Percentiles rank a stretch among this genome's conserved stretches.
Conservation (phyloP, 2,797 vertebrate genomes). For the Oryzias sinensis region DNA sequence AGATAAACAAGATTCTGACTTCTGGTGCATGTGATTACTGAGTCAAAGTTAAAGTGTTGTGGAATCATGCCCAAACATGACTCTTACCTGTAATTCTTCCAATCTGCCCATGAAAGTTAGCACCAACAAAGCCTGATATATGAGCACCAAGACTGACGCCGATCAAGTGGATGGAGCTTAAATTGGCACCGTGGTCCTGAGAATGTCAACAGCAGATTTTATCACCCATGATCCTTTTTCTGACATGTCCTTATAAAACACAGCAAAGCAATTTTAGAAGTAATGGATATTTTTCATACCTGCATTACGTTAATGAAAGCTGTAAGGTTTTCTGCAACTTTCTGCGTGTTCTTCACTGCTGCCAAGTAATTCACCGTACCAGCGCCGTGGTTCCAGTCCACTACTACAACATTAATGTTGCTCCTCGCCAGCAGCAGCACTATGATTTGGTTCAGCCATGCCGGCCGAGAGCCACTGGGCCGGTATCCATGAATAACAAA, state of each 20-base stretch:
- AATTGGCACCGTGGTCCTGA: conserved; percentile 79
- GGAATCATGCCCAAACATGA: neutral
- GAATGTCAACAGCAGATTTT: neutral
- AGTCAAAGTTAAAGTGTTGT: neutral
- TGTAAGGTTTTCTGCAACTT: conserved; percentile 79
- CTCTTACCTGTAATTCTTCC: conserved; percentile 92
- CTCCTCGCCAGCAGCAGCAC: conserved; percentile 65
- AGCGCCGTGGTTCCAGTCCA: conserved; percentile 94
- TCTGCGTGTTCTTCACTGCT: conserved; percentile 80
- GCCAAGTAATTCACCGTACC: conserved; percentile 82
- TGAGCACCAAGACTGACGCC: conserved; percentile 95
- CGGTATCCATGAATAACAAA: conserved; percentile 92
- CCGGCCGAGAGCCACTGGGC: conserved; percentile 83
- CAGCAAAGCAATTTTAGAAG: neutral
- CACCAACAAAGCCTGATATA: conserved; percentile 89
- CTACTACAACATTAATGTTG: conserved; percentile 85
- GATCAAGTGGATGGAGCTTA: conserved; percentile 84
- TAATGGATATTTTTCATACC: conserved; percentile 70
- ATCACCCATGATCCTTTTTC: neutral
- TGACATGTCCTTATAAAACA: neutral
- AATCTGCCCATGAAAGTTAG: conserved; percentile 79
- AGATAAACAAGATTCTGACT: neutral
- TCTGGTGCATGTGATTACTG: neutral
- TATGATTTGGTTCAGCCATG: conserved; percentile 58
- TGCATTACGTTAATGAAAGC: conserved; percentile 77